Evolutionary conservation across 2,888 invertebrate genomes (phyloP), one percentile per base, ranked within the genome.

Genomic region (Caenorhabditis virilis): DNA sequence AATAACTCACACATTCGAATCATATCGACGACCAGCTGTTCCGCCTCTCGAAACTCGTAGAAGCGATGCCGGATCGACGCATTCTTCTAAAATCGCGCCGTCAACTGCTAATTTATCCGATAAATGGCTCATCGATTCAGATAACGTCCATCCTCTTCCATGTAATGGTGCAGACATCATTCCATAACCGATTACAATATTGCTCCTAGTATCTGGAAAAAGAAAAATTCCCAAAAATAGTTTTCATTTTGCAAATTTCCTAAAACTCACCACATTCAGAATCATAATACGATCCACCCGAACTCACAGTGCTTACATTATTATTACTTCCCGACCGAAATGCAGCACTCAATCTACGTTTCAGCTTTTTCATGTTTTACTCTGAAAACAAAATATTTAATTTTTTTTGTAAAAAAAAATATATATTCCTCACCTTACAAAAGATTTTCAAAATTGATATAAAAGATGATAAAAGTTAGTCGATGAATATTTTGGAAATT

Each of bases 71-170:
- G 68, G 73, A 48, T 73, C 73, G 35, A 61, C 50, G 45, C 68
- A 68, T 50, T 75, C 75, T 33, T 76, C 76, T 47, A 76, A 55
- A 42, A 76, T 76, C 33, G 73, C 62, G 11, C 72, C 76, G 18
- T 69, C 71, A 16, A 51, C 66, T 1, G 71, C 69, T 45, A 72
- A 69, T 67, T 73, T 65, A 41, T 76, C 77, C 0, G 77, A 72
- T 42, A 78, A 53, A 35, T 78, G 76, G 35, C 69, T 74, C 69
- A 78, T 66, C 26, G 76, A 76, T 54, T 76, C 76, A 13, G 77
- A 76, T 13, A 78, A 65, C 46, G 57, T 62, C 62, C 67, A 67
- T 13, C 54, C 36, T 15, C 62, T 18, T 18, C 48, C 52, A 39
- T 61, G 61, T 22, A 59, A 30, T 22, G 65, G 55, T n/a, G 61